Base-by-base conservation (phyloP, 2,888 invertebrate genomes). In the Catocala sponsa region DNA sequence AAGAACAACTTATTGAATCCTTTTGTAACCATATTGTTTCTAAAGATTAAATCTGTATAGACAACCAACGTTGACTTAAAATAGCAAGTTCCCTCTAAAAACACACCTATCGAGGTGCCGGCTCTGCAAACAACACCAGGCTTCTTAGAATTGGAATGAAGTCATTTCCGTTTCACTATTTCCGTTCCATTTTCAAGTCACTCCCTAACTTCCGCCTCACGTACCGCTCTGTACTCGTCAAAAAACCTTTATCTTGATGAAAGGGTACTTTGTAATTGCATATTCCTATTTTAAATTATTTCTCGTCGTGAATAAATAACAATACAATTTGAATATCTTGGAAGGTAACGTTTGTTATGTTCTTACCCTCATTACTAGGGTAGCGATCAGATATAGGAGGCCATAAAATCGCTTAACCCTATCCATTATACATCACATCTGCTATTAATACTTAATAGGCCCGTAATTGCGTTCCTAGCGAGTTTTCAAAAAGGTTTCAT, bases 401-500 rank as follows among this genome's bases (percentile, higher is more conserved):
- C 52, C 55, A 57, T 62, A 60, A 81, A 83, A 81, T 77, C 77
- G 69, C 65, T 83, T 78, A 85, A 81, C 85, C 85, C 84, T 80
- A 79, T 77, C 71, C 63, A 78, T 82, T 79, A 78, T 79, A 82
- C 72, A 74, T 75, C 70, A 80, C 73, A 74, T 73, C 57, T 63
- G 74, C 79, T 80, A 83, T 87, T 82, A 87, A 90, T 89, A 85
- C 75, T 85, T 87, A 86, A 88, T 85, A 79, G 79, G 70, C 65
- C 64, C 70, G 80, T 85, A 86, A 88, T 89, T 87, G 83, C 81
- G 74, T 82, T 78, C 72, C 81, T 80, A 72, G 58, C 55, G 64
- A 68, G 70, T 65, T 72, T 59, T 57, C 72, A 76, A 78, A 78
- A 78, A 81, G 78, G 76, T 75, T 64, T 65, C 72, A 68, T 74